These are phyloP conservation scores for Anhinga anhinga DNA, from an alignment of 2,113 vertebrate genomes.

Conservation along the genomic window DNA sequence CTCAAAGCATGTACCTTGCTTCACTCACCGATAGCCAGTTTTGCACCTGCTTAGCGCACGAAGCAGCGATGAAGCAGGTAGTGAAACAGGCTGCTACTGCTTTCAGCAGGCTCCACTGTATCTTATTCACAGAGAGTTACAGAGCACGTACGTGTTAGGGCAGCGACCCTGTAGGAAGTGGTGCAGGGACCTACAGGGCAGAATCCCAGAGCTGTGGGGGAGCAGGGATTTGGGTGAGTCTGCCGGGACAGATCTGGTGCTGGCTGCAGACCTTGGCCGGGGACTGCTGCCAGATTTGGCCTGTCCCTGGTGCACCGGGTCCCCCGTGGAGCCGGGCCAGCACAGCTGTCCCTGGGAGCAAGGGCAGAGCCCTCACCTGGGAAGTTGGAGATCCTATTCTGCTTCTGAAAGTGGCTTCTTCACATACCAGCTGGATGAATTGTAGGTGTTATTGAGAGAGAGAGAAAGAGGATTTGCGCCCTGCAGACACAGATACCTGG, in stretches of 20 bases:
- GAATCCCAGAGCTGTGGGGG: neutral
- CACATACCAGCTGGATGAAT: neutral
- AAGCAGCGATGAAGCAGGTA: neutral
- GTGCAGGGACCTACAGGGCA: neutral
- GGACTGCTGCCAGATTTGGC: neutral
- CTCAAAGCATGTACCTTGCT: neutral
- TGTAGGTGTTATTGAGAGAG: neutral
- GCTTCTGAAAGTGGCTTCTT: neutral
- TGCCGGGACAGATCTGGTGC: neutral
- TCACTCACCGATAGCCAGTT: neutral
- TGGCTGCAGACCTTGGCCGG: neutral
- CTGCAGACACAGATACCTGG: neutral
- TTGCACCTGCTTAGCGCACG: neutral
- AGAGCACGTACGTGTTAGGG: neutral
- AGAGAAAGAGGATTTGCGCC: neutral
- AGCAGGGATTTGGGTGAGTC: neutral
- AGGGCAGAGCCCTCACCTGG: neutral
- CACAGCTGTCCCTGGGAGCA: neutral
- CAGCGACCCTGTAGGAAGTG: rapidly evolving
- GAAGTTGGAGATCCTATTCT: neutral
- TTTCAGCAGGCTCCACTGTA: neutral
- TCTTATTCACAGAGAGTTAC: rapidly evolving
- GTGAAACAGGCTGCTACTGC: neutral
- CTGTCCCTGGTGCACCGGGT: rapidly evolving
- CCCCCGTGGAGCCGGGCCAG: neutral